These are phyloP conservation scores for Atractosteus spatula DNA, from an alignment of 2,113 vertebrate species.

Conservation along the genomic window DNA sequence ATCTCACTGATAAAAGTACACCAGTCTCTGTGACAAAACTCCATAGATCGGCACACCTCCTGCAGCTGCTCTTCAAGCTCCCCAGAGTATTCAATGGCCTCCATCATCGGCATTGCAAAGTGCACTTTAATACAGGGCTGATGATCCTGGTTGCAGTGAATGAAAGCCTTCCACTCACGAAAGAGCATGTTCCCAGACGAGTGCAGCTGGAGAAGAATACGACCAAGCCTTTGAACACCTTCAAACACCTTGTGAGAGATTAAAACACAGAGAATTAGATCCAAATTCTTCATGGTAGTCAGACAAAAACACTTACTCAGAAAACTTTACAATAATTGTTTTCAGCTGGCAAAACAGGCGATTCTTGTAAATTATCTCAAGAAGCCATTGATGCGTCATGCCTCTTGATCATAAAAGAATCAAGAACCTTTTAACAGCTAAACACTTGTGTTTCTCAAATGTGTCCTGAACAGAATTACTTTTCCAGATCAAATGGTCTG, in stretches of 20 bases:
- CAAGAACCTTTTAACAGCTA: too few species aligned
- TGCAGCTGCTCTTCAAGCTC: constrained; percentile 50
- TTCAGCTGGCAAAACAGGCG: too few species aligned
- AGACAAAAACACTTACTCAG: too few species aligned
- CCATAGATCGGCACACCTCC: constrained; percentile 54
- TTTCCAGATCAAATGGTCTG: too few species aligned
- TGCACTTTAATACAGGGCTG: constrained; percentile 45
- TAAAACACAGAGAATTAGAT: background rate
- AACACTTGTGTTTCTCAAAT: too few species aligned
- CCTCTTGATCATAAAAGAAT: too few species aligned
- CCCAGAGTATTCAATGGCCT: constrained; percentile 33
- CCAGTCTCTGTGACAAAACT: constrained; percentile 61
- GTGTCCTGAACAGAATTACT: too few species aligned
- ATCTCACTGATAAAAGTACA: constrained; percentile 46
- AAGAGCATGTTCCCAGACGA: constrained; percentile 67
- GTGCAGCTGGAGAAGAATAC: constrained; percentile 61
- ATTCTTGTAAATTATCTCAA: too few species aligned
- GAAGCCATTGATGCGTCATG: too few species aligned
- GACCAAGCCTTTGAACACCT: constrained; percentile 54
- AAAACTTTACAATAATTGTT: too few species aligned
- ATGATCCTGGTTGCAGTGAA: constrained; percentile 45
- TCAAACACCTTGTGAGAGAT: constrained; percentile 59
- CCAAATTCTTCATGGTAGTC: too few species aligned
- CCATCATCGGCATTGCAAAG: constrained; percentile 39
- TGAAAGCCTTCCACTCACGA: constrained; percentile 47